Base-by-base conservation (phyloP, 2,888 invertebrate species). In the Augochlorella aurata region DNA sequence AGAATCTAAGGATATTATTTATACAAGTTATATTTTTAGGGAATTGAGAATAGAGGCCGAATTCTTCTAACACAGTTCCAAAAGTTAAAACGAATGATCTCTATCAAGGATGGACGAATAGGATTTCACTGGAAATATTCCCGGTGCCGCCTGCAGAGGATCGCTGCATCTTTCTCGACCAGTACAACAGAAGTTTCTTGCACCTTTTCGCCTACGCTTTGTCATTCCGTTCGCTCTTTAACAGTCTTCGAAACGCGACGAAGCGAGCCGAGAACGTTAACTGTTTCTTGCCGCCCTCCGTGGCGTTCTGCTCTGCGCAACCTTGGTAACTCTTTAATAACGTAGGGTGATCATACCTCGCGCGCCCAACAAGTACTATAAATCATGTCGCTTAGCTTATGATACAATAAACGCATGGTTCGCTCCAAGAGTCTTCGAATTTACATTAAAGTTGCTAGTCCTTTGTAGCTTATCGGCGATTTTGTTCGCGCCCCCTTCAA, bases 331-430 rank as follows among this genome's bases (percentile, higher is more conserved):
- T 82, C 54, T 24, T 61, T 49, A 75, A 71, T 49, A 58, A 77
- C 38, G 75, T 71, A 83, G 74, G 74, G 73, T 79, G 83, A 83
- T 77, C 79, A 74, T 83, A 83, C 49, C 74, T 83, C 2, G 24
- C 18, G 52, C 58, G 45, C 29, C 24, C 72, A 70, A 65, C 54
- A 65, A 69, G 9, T 52, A 79, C 66, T 61, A 61, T 3, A 38
- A 71, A 12, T 54, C 1, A 68, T n/a, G 58, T 61, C 44, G 58
- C 29, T 7, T 29, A 63, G 29, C 14, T 72, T 77, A 76, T 29
- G 8, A 24, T 71, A 66, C 54, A 68, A 65, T 65, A 38, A 63
- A 63, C 29, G 29, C n/a, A 44, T 38, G 63, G 63, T 44, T 63
- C n/a, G 63, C 29, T 38, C 63, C 63, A 44, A 63, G 10, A 38